Percentiles rank a stretch among this genome's conserved stretches.
Conservation (phyloP, 2,888 invertebrate genomes). For the Camponotus fellah region DNA sequence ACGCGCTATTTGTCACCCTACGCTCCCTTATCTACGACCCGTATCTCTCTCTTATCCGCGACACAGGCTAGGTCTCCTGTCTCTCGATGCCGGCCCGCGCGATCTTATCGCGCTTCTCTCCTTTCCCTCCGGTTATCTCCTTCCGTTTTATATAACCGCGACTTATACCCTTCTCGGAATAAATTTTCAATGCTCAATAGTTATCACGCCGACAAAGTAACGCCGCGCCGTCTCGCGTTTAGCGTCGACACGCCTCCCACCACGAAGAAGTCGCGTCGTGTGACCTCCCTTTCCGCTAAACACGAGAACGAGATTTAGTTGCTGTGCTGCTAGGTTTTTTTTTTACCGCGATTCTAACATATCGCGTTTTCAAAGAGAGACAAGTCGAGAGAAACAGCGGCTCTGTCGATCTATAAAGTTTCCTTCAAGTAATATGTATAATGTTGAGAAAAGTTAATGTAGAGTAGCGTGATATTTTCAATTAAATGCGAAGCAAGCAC, state of each 20-base stretch:
- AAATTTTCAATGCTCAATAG: conserved; percentile 76
- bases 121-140: conserved; percentile 63
- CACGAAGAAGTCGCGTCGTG: conserved; percentile 60
- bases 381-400: not conserved
- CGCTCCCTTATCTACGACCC: conserved; percentile 66
- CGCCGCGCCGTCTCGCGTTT: conserved; percentile 62
- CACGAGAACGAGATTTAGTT: conserved; percentile 35
- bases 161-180: conserved; percentile 72
- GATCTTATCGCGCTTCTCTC: conserved; percentile 70
- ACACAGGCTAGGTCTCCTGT: conserved; percentile 64
- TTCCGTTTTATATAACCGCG: conserved; percentile 65
- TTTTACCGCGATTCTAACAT: not conserved
- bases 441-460: not conserved
- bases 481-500: not conserved
- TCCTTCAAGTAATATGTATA: not conserved
- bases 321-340: conserved; percentile 14
- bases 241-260: conserved; percentile 60
- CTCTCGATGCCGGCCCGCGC: conserved; percentile 64
- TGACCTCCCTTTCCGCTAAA: conserved; percentile 33
- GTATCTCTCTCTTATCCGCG: conserved; percentile 73
- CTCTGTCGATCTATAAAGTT: not conserved
- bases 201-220: conserved; percentile 76
- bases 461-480: conserved; percentile 4
- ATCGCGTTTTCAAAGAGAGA: not conserved
- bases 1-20: conserved; percentile 72